These are phyloP conservation scores for Climacteris rufus DNA, from an alignment of 2,113 vertebrate genomes.

Conservation along the genomic window DNA sequence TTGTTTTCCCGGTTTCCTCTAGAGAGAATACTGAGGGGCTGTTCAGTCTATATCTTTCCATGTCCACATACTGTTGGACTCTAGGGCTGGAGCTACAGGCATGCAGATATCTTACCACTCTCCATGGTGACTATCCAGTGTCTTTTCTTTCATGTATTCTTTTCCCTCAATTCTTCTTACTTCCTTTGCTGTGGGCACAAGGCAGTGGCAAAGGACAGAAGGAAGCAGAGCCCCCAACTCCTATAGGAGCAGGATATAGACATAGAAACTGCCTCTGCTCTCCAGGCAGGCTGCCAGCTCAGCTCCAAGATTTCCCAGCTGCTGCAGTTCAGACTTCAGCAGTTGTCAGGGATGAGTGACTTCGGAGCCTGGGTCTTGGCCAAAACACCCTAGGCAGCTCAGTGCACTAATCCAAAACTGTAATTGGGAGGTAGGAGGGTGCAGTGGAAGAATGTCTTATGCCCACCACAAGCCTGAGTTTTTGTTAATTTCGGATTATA, in stretches of 20 bases:
- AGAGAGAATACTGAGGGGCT: background rate
- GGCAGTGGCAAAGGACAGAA: background rate
- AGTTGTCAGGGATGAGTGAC: slow-evolving; percentile 23
- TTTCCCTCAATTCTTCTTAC: background rate
- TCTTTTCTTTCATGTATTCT: background rate
- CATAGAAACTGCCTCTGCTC: background rate
- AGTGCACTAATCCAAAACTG: background rate
- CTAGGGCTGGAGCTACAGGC: background rate
- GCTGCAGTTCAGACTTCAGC: background rate
- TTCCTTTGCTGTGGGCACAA: background rate
- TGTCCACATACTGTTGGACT: background rate
- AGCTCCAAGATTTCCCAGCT: slow-evolving; percentile 1
- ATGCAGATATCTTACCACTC: background rate
- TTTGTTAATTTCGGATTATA: slow-evolving; percentile 18
- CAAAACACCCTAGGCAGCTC: slow-evolving; percentile 9
- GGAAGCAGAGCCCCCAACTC: background rate
- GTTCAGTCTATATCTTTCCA: background rate
- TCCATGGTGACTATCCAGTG: background rate
- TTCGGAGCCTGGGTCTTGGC: background rate
- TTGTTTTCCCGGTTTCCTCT: background rate
- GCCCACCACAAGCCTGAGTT: background rate
- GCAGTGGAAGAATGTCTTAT: background rate
- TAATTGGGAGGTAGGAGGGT: background rate
- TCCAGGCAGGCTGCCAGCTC: background rate
- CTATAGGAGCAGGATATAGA: background rate